Evolutionary conservation across 2,113 vertebrate genomes (phyloP).

Genomic region (Camelus bactrianus): DNA sequence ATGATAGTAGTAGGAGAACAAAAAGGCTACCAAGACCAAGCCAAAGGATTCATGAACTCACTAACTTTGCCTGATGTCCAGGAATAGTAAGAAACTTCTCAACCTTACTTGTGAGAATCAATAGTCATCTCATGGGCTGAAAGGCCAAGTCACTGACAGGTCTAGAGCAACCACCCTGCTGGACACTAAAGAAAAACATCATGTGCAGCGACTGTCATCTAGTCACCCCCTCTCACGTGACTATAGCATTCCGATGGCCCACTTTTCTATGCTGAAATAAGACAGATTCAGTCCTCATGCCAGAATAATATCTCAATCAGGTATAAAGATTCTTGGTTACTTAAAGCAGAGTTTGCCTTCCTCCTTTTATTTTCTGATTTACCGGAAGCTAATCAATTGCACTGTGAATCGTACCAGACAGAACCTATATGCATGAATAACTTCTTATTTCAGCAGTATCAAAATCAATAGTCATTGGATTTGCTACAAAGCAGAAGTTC

Average conservation of each 20-base stretch:
- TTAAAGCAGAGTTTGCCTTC: conserved; percentile 57
- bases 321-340: conserved; percentile 67
- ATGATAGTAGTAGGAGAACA: background rate
- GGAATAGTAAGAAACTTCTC: background rate
- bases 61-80: background rate
- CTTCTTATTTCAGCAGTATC: conserved; percentile 73
- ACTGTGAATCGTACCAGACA: conserved; percentile 56
- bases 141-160: background rate
- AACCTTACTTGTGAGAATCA: background rate
- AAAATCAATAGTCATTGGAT: conserved; percentile 69
- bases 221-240: background rate
- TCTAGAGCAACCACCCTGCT: conserved; percentile 41
- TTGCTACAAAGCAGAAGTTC: conserved; percentile 54
- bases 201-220: background rate
- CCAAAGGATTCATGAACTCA: conserved; percentile 24
- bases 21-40: background rate
- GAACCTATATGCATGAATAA: conserved; percentile 69
- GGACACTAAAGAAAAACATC: conserved; percentile 58
- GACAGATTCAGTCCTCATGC: conserved; percentile 28
- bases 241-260: background rate
- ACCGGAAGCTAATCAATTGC: conserved; percentile 65
- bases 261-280: conserved; percentile 23
- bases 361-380: conserved; percentile 55
- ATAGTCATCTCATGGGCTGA: conserved; percentile 32
- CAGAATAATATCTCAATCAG: conserved; percentile 63